Evolutionary conservation across 1,140 invertebrate genomes (phyloP).

Genomic region (Venustaconcha ellipsiformis): DNA sequence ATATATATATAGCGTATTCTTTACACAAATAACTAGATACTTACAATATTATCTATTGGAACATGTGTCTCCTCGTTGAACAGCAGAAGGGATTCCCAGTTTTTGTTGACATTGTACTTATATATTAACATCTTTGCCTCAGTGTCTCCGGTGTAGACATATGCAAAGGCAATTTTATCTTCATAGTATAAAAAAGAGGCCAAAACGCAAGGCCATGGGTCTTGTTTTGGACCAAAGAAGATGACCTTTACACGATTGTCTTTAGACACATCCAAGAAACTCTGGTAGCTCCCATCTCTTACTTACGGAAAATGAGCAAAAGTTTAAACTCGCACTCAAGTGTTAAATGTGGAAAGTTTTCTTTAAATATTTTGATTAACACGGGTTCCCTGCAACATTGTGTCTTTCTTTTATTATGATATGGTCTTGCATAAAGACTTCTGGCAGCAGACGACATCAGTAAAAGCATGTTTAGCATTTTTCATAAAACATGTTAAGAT

Average conservation of each 20-base stretch:
- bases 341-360: too few species aligned
- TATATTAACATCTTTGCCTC: conserved; percentile 40
- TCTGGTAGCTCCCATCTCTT: too few species aligned
- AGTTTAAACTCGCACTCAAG: too few species aligned
- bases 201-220: conserved; percentile 85
- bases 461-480: too few species aligned
- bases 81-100: conserved; percentile 85
- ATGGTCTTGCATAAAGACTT: too few species aligned
- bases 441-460: too few species aligned
- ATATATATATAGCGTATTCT: too few species aligned
- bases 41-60: conserved; percentile 80
- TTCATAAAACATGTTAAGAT: too few species aligned
- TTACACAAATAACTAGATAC: conserved; percentile 11
- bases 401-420: too few species aligned
- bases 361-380: too few species aligned
- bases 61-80: conserved; percentile 89
- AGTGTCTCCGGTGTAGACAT: conserved; percentile 67
- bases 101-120: conserved; percentile 72
- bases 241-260: conserved; percentile 92
- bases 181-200: conserved; percentile 88
- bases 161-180: conserved; percentile 90
- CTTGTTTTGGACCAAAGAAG: conserved; percentile 84
- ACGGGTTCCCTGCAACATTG: too few species aligned
- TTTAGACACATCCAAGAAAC: conserved; percentile 80
- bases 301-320: too few species aligned